Base-by-base conservation (phyloP, 2,113 vertebrate species). In the Larimichthys polyactis region DNA sequence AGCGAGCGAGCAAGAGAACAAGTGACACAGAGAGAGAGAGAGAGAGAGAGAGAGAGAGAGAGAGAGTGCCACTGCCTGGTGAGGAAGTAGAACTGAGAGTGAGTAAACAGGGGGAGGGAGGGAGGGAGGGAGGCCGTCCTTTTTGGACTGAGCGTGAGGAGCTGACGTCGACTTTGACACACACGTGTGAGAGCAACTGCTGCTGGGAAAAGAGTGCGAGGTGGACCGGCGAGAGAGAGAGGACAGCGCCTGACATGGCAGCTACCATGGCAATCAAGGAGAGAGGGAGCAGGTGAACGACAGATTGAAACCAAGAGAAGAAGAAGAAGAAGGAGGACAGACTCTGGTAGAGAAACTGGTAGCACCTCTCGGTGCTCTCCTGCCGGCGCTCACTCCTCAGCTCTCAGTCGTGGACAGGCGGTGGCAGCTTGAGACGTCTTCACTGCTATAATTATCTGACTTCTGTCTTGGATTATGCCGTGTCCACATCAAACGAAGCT, bases 161-260 rank as follows among this genome's bases (percentile, higher is more conserved):
- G 89, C 92, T 40, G n/a, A 66, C 22, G 20, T 36, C 68, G 84
- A 78, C 87, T 92, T 82, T 94, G 90, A 93, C 90, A 93, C 85
- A 91, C 94, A 91, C 93, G 93, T 91, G 93, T 87, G 87, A 84
- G 79, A 77, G 87, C 78, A 77, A 82, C 83, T 88, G 91, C 82
- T 82, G 12, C 52, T 55, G 69, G 71, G 72, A 62, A 63, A 66
- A 75, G 80, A 52, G 27, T 32, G 66, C 11, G 19, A 48, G 66
- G 62, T 36, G 36, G 36, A 40, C 36, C 36, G 7, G 8, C 36
- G 74, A 75, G 72, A n/a, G 27, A 27, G 72, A n/a, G 43, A 79
- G 49, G 66, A 74, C 68, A 24, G 64, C 64, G 74, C 81, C 57
- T 22, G 87, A 68, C 79, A 93, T 93, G 94, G 87, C 84, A 84